These are phyloP conservation scores for Drosophila virilis DNA, from an alignment of 1,140 invertebrate genomes.

Conservation along the genomic window DNA sequence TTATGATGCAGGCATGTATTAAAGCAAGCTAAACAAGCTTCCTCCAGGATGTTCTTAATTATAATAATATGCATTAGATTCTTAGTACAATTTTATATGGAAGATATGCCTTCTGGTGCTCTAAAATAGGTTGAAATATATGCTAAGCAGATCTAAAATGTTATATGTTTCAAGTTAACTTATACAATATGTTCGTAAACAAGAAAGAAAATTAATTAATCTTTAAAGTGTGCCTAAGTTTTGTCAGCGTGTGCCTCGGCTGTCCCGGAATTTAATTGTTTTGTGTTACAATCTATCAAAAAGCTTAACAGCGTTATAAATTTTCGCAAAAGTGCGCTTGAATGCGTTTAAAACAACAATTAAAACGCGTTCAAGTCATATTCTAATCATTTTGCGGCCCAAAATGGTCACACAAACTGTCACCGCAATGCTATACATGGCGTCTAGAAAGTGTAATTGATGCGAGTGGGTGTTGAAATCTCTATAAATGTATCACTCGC, in stretches of 20 bases:
- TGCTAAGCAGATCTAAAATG: background rate
- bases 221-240: background rate
- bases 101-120: background rate
- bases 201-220: background rate
- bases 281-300: constrained; percentile 13
- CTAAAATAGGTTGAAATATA: background rate
- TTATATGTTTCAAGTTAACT: background rate
- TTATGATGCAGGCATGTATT: background rate
- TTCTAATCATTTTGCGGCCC: constrained; percentile 30
- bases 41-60: too few species aligned
- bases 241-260: background rate
- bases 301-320: constrained; percentile 22
- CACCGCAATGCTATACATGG: constrained; percentile 13
- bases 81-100: background rate
- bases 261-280: background rate
- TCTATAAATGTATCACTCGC: constrained; percentile 47
- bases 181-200: background rate
- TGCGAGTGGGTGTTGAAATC: constrained; percentile 66
- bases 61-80: too few species aligned
- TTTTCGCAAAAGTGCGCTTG: constrained; percentile 10
- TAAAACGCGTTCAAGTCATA: constrained; percentile 36
- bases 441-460: constrained; percentile 47
- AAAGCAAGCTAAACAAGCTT: background rate
- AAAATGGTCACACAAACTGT: constrained; percentile 48
- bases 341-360: constrained; percentile 11